Evolutionary conservation across 1,140 invertebrate species (phyloP).

Genomic region (Nymphalis io): DNA sequence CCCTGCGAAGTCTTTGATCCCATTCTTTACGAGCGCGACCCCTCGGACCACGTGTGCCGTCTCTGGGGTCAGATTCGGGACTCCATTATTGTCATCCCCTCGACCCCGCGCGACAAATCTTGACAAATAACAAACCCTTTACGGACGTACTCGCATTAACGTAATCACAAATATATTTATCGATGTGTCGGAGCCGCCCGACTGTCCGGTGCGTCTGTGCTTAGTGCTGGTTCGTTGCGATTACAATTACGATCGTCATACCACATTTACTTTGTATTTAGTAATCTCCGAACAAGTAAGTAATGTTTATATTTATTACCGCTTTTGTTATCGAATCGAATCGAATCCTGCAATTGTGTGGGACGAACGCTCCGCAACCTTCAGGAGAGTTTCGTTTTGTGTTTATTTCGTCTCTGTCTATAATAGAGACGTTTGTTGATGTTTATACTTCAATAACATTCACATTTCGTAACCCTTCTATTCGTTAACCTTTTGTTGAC

Average conservation of each 20-base stretch:
- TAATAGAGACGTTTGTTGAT: neutral
- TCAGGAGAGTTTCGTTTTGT: no score
- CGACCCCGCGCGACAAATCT: slow-evolving; percentile 16
- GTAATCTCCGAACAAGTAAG: slow-evolving; percentile 38
- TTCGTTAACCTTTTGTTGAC: slow-evolving; percentile 35
- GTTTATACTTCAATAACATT: slow-evolving; percentile 26
- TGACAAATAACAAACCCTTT: slow-evolving; percentile 19
- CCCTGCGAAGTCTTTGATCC: slow-evolving; percentile 8
- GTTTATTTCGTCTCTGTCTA: neutral
- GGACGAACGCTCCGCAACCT: neutral
- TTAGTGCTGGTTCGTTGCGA: slow-evolving; percentile 25
- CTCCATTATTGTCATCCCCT: slow-evolving; percentile 16
- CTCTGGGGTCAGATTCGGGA: slow-evolving; percentile 12
- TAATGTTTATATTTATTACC: slow-evolving; percentile 28
- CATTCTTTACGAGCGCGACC: slow-evolving; percentile 10
- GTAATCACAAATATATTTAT: slow-evolving; percentile 5
- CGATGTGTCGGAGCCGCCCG: slow-evolving; percentile 3
- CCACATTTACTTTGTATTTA: slow-evolving; percentile 24
- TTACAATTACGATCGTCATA: slow-evolving; percentile 18
- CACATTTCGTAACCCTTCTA: slow-evolving; percentile 12
- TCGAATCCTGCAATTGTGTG: neutral
- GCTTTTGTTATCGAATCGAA: neutral
- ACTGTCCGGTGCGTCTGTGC: slow-evolving; percentile 28
- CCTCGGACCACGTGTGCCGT: slow-evolving; percentile 15
- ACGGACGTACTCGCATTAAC: slow-evolving; percentile 3